Base-by-base conservation (phyloP, 2,888 invertebrate genomes). In the Acholoe squamosa region DNA sequence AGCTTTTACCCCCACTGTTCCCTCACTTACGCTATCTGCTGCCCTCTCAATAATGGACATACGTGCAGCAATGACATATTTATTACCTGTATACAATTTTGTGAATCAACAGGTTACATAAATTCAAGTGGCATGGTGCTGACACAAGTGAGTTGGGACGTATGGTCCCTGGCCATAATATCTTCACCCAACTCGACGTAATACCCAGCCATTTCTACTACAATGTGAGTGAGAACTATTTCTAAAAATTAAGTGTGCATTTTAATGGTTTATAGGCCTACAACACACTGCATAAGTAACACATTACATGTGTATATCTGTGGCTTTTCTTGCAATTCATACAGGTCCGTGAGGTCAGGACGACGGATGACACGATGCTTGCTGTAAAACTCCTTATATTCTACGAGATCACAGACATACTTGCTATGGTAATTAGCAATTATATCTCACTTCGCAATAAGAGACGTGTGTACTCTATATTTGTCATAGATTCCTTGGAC, bases 161-260 rank as follows among this genome's bases (percentile, higher is more conserved):
- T 22, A 94, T 95, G 94, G 92, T 95, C 16, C 94, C 95, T 16
- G 94, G 93, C 3, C 91, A 93, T 52, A 92, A 93, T 89, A 92
- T 92, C 84, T 95, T 95, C 91, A 92, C 92, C 0, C 93, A 95
- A 91, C 92, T 95, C 14, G 92, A 94, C 7, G 92, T 92, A 28
- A 94, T 95, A 28, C 94, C 95, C n/a, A 94, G 94, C 89, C 95
- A 95, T 91, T 95, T 95, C 92, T 95, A 95, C 91, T 95, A 95
- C 90, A 94, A 95, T 93, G 95, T 95, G 92, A 93, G 94, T 86
- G n/a, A 25, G 5, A 1, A 61, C 16, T 61, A 19, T 61, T 25
- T 43, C 43, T 43, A 43, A 43, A 10, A 7, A 10, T 43, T 43
- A 10, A 10, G 43, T 10, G 10, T 43, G 43, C 43, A 43, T 43